phyloP scores from a whole-genome alignment of 2,888 invertebrate species.

The Blastobasis lacticolella region DNA sequence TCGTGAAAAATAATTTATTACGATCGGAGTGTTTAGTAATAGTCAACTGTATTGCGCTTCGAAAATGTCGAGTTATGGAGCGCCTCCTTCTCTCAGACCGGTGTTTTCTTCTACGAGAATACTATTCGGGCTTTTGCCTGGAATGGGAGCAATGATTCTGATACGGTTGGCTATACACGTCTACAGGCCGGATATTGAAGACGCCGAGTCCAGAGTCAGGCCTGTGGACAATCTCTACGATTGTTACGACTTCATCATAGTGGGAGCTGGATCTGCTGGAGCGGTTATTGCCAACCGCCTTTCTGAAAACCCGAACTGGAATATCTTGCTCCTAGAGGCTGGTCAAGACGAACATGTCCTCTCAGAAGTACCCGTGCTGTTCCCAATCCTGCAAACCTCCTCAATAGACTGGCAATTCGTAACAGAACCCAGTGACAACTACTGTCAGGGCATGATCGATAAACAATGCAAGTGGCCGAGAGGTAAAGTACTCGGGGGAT shows the following conservation, averaged over 20 bases:
- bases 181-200: slow-evolving; percentile 82
- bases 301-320: slow-evolving; percentile 82
- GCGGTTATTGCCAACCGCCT: slow-evolving; percentile 85
- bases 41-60: not conserved
- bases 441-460: slow-evolving; percentile 80
- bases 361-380: slow-evolving; percentile 81
- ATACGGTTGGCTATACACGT: slow-evolving; percentile 77
- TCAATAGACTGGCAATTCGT: slow-evolving; percentile 88
- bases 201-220: slow-evolving; percentile 75
- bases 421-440: slow-evolving; percentile 80
- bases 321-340: slow-evolving; percentile 84
- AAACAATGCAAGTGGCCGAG: slow-evolving; percentile 83
- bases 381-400: slow-evolving; percentile 81
- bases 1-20: not conserved
- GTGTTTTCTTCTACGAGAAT: slow-evolving; percentile 77
- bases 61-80: slow-evolving; percentile 36
- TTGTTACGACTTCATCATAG: slow-evolving; percentile 84
- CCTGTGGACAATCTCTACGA: slow-evolving; percentile 67
- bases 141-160: slow-evolving; percentile 76
- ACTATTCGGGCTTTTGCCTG: slow-evolving; percentile 77
- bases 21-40: no score
- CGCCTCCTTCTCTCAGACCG: slow-evolving; percentile 36
- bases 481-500: slow-evolving; percentile 86
- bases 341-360: slow-evolving; percentile 83
- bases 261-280: slow-evolving; percentile 89